Evolutionary conservation across 1,140 invertebrate species (phyloP), one percentile per base, ranked within the genome.

Genomic region (Aphaenogaster floridana): DNA sequence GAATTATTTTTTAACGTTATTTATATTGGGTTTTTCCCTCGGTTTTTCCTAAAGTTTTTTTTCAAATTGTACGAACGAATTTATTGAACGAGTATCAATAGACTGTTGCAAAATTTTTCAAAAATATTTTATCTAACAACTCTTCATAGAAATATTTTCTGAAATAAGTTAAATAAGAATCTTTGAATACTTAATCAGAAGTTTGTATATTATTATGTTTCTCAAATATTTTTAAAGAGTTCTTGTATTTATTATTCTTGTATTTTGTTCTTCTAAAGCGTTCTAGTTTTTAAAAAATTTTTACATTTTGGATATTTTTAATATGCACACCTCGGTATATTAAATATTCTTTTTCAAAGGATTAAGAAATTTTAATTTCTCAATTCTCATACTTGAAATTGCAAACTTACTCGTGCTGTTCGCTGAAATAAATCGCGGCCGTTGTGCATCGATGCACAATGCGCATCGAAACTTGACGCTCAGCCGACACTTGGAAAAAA

Each of bases 401-500:
- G 11, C 21, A 48, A 57, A 71, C 28, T 54, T 80, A 69, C 21
- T 69, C 5, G 48, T n/a, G 3, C 15, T 39, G 21, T 28, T 42
- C 13, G 63, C 21, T 81, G 36, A 81, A 71, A 59, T 71, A 71
- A 71, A 59, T 71, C 66, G 50, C 2, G 17, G 15, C 79, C 50
- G 79, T 81, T 81, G 52, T 71, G 50, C 52, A 57, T 28, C 17
- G 13, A 13, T 69, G 39, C 50, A 71, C 52, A 81, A 81, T 81
- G 64, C 15, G 48, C 48, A 57, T 81, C 64, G 78, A 81, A 71
- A 81, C 66, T 81, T 15, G 64, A 81, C 66, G 36, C 78, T 80
- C 3, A 54, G 63, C 45, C 17, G 45, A 80, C 36, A 50, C 64
- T 81, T 34, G 64, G 79, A 81, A 81, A 81, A 81, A 52, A 81